phyloP scores from a whole-genome alignment of 2,797 vertebrate genomes.

The Phylloscopus collybita region DNA sequence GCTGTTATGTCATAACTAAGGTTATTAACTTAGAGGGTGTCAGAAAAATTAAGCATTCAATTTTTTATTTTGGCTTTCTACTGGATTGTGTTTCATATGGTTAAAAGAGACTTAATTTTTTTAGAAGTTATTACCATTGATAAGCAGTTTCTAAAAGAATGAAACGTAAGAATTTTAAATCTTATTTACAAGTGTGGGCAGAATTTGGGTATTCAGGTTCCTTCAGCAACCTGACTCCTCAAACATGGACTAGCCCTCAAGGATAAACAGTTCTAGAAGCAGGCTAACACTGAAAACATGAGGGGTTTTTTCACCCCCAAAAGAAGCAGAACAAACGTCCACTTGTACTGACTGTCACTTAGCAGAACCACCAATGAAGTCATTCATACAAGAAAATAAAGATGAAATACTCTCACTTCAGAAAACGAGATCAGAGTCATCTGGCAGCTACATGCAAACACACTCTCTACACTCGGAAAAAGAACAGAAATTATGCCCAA shows the following conservation, averaged over 20 bases:
- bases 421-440: not conserved
- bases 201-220: not conserved
- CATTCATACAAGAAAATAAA: not conserved
- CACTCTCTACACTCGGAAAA: not conserved
- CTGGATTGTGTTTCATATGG: not conserved
- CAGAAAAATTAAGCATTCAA: not conserved
- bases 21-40: not conserved
- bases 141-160: not conserved
- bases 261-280: not conserved
- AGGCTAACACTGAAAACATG: not conserved
- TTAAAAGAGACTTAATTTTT: not conserved
- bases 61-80: not conserved
- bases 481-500: not conserved
- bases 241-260: not conserved
- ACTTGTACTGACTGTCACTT: not conserved
- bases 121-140: not conserved
- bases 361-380: not conserved
- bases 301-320: not conserved
- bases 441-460: not conserved
- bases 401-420: not conserved
- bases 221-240: not conserved
- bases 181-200: not conserved
- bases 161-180: not conserved
- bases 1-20: not conserved
- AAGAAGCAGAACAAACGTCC: not conserved